A percentile compares a stretch with the other conserved stretches of the same genome.
Evolutionary conservation across 2,113 vertebrate genomes (phyloP).

Genomic region (Epinephelus fuscoguttatus): DNA sequence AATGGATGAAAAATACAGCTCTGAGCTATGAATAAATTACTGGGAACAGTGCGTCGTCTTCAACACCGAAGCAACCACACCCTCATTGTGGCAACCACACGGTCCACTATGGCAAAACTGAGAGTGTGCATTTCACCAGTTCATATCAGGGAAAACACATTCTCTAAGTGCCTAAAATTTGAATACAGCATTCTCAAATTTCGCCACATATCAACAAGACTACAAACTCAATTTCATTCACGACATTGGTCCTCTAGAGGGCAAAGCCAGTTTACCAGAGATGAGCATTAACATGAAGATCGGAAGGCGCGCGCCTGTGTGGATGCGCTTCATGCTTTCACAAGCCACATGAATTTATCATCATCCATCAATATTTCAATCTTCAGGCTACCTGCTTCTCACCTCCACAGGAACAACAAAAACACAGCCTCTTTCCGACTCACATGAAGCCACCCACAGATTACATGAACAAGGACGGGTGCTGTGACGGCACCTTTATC

Average conservation of each 20-base stretch:
- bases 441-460: constrained; percentile 10
- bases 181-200: background rate
- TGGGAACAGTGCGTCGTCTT: constrained; percentile 43
- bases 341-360: constrained; percentile 78
- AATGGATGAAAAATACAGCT: constrained; percentile 74
- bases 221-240: constrained; percentile 7
- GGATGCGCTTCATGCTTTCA: constrained; percentile 41
- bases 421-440: constrained; percentile 40
- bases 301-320: constrained; percentile 24
- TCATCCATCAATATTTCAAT: constrained; percentile 82
- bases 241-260: background rate
- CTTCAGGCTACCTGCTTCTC: constrained; percentile 68
- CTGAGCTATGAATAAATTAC: constrained; percentile 79
- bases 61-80: constrained; percentile 46
- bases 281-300: constrained; percentile 1
- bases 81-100: constrained; percentile 17
- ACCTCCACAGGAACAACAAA: constrained; percentile 64
- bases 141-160: background rate
- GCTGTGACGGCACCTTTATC: background rate
- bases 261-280: constrained; percentile 3
- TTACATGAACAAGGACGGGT: background rate
- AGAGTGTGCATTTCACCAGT: background rate
- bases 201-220: background rate
- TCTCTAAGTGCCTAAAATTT: background rate
- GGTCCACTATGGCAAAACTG: background rate